Conservation (phyloP, 2,888 invertebrate species). For the Drosophila percnosoma region DNA sequence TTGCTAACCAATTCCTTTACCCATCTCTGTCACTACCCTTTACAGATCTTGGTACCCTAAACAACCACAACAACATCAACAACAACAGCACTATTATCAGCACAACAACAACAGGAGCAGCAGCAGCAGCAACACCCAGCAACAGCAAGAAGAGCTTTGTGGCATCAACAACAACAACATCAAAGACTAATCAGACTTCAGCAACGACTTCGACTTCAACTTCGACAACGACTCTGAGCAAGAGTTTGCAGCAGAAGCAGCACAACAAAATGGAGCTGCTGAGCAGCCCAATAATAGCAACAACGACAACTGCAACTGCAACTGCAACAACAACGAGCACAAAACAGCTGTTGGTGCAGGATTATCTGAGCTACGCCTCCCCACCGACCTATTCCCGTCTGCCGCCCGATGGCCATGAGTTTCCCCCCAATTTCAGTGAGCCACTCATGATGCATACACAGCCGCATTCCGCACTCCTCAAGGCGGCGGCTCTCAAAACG, state of each 20-base stretch:
- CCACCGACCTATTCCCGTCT: conserved; percentile 85
- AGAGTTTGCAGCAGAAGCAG: conserved; percentile 43
- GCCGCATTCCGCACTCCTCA: conserved; percentile 58
- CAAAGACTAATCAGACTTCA: conserved; percentile 3
- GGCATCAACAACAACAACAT: conserved; percentile 12
- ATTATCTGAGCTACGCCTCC: conserved; percentile 82
- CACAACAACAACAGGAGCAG: conserved; percentile 32
- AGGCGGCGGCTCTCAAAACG: conserved; percentile 28
- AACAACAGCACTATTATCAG: conserved; percentile 42
- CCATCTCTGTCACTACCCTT: conserved; percentile 39
- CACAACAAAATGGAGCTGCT: conserved; percentile 83
- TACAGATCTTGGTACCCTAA: conserved; percentile 75
- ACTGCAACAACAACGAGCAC: conserved; percentile 66
- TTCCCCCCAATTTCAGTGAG: conserved; percentile 85
- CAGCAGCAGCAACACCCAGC: conserved; percentile 25
- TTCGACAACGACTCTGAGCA: conserved; percentile 34
- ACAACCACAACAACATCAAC: conserved; percentile 58
- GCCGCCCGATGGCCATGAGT: conserved; percentile 85
- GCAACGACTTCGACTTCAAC: conserved; percentile 14
- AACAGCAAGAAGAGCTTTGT: conserved; percentile 28
- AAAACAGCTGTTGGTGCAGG: conserved; percentile 83
- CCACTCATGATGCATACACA: conserved; percentile 83
- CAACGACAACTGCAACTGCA: conserved; percentile 59
- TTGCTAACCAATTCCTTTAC: conserved; percentile 60
- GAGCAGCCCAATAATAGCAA: conserved; percentile 70